Percentiles rank a stretch among this genome's conserved stretches.
phyloP scores from a whole-genome alignment of 2,888 invertebrate genomes.

The Spatulosminthurus flaviceps region DNA sequence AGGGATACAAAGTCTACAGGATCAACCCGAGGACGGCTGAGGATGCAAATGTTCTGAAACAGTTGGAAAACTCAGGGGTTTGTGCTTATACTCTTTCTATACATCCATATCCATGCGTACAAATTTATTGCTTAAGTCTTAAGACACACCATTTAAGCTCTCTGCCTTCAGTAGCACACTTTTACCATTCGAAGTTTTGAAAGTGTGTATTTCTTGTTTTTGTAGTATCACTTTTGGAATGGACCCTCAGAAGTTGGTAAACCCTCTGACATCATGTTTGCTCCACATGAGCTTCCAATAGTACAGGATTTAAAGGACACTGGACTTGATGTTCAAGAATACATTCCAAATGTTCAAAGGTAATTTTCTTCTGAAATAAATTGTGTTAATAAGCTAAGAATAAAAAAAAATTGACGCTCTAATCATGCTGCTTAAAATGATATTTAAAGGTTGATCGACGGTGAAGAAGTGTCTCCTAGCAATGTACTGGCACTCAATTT shows the following conservation, averaged over 20 bases:
- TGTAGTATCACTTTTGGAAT: slow-evolving; percentile 57
- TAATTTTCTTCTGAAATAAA: slow-evolving; percentile 13
- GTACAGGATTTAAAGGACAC: slow-evolving; percentile 45
- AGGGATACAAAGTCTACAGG: slow-evolving; percentile 35
- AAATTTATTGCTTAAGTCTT: too few relatives aligned
- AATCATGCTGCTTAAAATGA: neutral
- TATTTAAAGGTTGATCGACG: slow-evolving; percentile 29
- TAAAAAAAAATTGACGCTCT: neutral
- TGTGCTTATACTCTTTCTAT: too few relatives aligned
- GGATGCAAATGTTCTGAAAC: neutral
- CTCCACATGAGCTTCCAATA: slow-evolving; percentile 54
- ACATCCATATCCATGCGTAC: too few relatives aligned
- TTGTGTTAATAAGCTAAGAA: neutral
- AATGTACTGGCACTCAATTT: slow-evolving; percentile 43
- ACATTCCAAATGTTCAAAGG: slow-evolving; percentile 55
- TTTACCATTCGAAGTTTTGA: too few relatives aligned
- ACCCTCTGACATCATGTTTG: slow-evolving; percentile 58
- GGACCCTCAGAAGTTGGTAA: slow-evolving; percentile 52
- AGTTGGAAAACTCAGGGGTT: slow-evolving; percentile 26
- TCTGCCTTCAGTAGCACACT: too few relatives aligned
- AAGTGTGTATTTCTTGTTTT: too few relatives aligned
- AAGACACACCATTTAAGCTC: too few relatives aligned
- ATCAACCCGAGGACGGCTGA: neutral
- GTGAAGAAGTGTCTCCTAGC: neutral
- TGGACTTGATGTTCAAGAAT: slow-evolving; percentile 53